phyloP scores from a whole-genome alignment of 2,888 invertebrate genomes.

The Heliconius erato region DNA sequence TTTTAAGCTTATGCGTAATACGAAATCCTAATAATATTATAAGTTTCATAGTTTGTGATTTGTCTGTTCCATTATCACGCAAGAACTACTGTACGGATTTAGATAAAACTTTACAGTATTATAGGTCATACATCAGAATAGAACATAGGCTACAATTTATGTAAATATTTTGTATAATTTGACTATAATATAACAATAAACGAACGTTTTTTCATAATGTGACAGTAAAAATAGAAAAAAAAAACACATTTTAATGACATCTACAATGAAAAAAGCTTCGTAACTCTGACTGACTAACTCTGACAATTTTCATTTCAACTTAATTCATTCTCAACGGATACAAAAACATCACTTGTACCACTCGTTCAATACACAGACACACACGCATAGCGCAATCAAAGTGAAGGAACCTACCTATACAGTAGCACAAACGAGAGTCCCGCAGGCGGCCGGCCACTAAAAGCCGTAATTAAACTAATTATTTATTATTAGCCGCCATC shows the following conservation, averaged over 20 bases:
- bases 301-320: constrained; percentile 20
- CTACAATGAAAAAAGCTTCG: constrained; percentile 4
- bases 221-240: not conserved
- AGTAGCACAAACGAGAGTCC: constrained; percentile 58
- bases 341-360: constrained; percentile 33
- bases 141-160: too few relatives aligned
- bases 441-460: constrained; percentile 70
- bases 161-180: too few relatives aligned
- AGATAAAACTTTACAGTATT: too few relatives aligned
- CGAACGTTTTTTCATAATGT: too few relatives aligned
- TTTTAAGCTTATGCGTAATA: too few relatives aligned
- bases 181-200: too few relatives aligned
- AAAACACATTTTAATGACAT: not conserved
- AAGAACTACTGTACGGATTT: too few relatives aligned
- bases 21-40: too few relatives aligned
- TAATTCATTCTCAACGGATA: constrained; percentile 2
- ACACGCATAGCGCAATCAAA: constrained; percentile 46
- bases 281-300: not conserved
- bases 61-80: too few relatives aligned
- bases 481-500: constrained; percentile 79
- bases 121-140: too few relatives aligned
- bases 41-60: too few relatives aligned
- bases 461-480: constrained; percentile 83
- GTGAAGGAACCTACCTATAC: constrained; percentile 37
- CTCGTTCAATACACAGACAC: not conserved